Evolutionary conservation across 2,797 vertebrate species (phyloP), one percentile per base, ranked within the genome.

Genomic region (Clamator glandarius): DNA sequence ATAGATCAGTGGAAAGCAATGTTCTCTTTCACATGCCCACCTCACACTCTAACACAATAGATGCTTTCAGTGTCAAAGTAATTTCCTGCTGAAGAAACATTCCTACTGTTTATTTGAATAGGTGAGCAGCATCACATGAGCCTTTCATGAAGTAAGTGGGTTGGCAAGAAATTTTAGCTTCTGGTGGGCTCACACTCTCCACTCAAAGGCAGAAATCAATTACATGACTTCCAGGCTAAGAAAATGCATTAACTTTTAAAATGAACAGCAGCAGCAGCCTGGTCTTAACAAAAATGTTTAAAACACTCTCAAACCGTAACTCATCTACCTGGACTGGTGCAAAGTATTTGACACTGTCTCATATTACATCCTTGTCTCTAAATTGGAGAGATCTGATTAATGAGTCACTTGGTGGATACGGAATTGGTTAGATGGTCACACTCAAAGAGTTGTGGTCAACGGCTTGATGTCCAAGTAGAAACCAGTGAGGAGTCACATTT

Each of bases 41-140:
- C 76, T 88, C 52, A n/a, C 33, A 8, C 36, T 41, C 36, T 18
- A 62, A 81, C 62, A 78, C 92, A 92, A 90, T 50, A 75, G 85
- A 81, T 10, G 31, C 46, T 90, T 81, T 81, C 35, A 80, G 88
- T 81, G 50, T 64, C 87, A 77, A 48, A 88, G 76, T 36, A 15
- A 93, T 83, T 95, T 90, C 92, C 88, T 83, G 79, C 64, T 80
- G 72, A 76, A 96, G 51, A 76, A 92, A 91, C 33, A 68, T 88
- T 86, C 85, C 77, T 85, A 33, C 46, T 51, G 28, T 83, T 74
- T 36, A 74, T 80, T 87, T 85, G 36, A 80, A n/a, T 51, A 84
- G 29, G 10, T 80, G 90, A 95, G 72, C 73, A 64, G 73, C 59
- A 84, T 86, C 76, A 23, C 39, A 35, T 23, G 50, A 92, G 58